Evolutionary conservation across 2,797 vertebrate genomes (phyloP), one percentile per base, ranked within the genome.

Genomic region (Sebastes trivittatus): DNA sequence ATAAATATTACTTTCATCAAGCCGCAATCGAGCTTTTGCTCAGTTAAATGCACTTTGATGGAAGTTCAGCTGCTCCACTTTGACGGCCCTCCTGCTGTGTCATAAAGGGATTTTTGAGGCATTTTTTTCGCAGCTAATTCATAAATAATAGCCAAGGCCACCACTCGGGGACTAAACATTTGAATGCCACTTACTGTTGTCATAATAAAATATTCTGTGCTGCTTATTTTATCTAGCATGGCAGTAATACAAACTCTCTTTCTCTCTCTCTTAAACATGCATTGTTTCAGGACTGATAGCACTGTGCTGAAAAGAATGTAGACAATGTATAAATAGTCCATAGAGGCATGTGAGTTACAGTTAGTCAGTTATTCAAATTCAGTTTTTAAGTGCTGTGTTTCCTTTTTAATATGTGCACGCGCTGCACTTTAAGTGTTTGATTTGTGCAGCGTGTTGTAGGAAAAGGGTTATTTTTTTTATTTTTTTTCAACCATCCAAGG

Each of bases 71-170:
- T 80, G 59, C 61, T 85, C 71, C 59, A 78, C 58, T 83, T 81
- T 69, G 30, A 83, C 68, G 61, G 49, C 67, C 42, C 77, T 77
- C 75, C 69, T 55, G 77, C 25, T 10, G 77, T 54, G 80, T 63
- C 65, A 84, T 78, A 62, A 73, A 82, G 56, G 14, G 58, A 71
- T 77, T 72, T 85, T 72, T 78, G 8, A 78, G 71, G 46, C 46
- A 78, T 86, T 90, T 81, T 90, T 81, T 81, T 63, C 78, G 55
- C 66, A 84, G 73, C 84, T 89, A 79, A 86, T 89, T 87, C 80
- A 87, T 84, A 90, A 90, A 87, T 79, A 86, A 81, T 75, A 75
- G 23, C 67, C 62, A 49, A 58, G 34, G 66, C 85, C 66, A 83
- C 22, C 11, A 60, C 79, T 75, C n/a, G 1, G 62, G 30, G 76